A percentile compares a stretch with the other conserved stretches of the same genome.
Conservation (phyloP, 1,140 invertebrate species). For the Drosophila pruinosa region DNA sequence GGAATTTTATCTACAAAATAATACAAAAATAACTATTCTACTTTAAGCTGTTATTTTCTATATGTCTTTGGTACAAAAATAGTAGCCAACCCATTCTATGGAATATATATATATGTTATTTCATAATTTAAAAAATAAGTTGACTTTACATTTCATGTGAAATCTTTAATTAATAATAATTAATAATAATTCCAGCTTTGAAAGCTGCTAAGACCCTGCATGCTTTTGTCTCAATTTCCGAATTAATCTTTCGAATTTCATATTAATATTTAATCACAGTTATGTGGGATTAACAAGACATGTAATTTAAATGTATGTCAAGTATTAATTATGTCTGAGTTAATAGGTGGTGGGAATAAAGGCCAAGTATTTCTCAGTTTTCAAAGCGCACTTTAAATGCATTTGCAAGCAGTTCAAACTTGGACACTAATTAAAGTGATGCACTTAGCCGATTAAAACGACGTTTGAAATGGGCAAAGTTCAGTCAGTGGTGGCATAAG, state of each 20-base stretch:
- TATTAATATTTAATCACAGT: not conserved
- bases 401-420: not conserved
- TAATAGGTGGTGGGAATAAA: not conserved
- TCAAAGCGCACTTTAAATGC: conserved; percentile 1
- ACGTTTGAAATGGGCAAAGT: not conserved
- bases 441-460: conserved; percentile 20
- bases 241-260: not conserved
- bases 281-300: not conserved
- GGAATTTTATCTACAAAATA: no score
- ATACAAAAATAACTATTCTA: no score
- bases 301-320: not conserved
- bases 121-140: no score
- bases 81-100: no score
- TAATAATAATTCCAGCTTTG: not conserved
- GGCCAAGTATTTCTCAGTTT: not conserved
- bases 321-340: not conserved
- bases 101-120: no score
- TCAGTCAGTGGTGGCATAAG: not conserved
- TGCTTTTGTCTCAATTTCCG: not conserved
- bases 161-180: no score
- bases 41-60: no score
- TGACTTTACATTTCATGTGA: no score
- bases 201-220: not conserved
- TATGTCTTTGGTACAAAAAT: no score
- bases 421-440: conserved; percentile 6